Base-by-base conservation (phyloP, 2,113 vertebrate genomes). In the Scomber colias region DNA sequence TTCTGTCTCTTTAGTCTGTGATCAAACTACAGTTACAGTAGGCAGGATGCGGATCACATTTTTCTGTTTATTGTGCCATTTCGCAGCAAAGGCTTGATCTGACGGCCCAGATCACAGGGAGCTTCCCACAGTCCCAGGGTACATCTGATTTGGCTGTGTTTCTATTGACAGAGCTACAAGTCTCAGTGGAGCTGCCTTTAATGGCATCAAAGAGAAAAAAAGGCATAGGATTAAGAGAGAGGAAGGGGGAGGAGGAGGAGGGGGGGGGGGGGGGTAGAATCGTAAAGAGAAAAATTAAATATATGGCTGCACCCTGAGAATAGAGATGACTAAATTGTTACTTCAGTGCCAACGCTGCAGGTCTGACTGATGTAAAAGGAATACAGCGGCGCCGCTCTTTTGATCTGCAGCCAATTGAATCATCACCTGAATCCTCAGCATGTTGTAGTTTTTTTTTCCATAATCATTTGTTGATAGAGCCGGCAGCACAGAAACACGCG, bases 181-280 rank as follows among this genome's bases (percentile, higher is more conserved):
- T 82, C 75, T 78, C 79, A 7, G 35, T 3, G 6, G 84, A 66
- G 75, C 56, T 45, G 64, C 53, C 71, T 82, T 70, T 82, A 82
- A 82, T 63, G 68, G 56, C 71, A 80, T 83, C 84, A 87, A 75
- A 87, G 72, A 70, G 62, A 45, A 65, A 59, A 66, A 65, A 63
- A 66, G 46, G 49, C 35, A 24, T 66, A 35, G 68, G 60, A 82
- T 78, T 44, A 70, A 44, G 54, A 35, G 16, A 59, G 67, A 17
- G 50, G 8, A 45, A 70, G 65, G 74, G 62, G 16, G 35, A 71
- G 21, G 56, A 68, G 45, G 53, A 81, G 24, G 24, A 27, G 24
- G 60, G 60, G 35, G 49, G 24, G 60, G 60, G 35, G 49, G 35
- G 66, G 49, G 55, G 71, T 44, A n/a, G 31, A 61, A 70, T 71